Base-by-base conservation (phyloP, 2,113 vertebrate species). In the Amphilophus citrinellus region DNA sequence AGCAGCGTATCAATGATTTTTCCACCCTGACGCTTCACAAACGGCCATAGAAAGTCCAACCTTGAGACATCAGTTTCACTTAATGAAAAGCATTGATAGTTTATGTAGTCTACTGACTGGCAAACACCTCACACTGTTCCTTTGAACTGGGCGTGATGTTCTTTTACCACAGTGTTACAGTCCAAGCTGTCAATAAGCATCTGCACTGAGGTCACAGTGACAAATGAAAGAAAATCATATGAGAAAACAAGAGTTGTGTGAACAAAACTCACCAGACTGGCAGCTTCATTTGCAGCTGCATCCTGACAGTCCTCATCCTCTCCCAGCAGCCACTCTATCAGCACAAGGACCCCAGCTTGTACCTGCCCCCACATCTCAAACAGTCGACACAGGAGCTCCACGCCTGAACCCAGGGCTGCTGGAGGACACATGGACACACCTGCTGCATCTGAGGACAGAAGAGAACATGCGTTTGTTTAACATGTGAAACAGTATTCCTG, bases 241-340 rank as follows among this genome's bases (percentile, higher is more conserved):
- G 4, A 15, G 44, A 20, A 53, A 53, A 53, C 20, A 47, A 27
- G 3, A 30, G 37, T 18, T 20, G 18, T 4, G 15, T 10, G 9
- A 50, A 10, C 37, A 7, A 15, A 63, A 30, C 89, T 93, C 82
- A 96, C 96, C 94, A 94, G 87, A 61, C 84, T 42, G 32, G 89
- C 63, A 8, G 68, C 83, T 17, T 93, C 87, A 1, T 95, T 93
- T 0, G 32, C 10, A 15, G 47, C 86, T 9, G 39, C 57, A 9
- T 88, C 73, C 0, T 22, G 58, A 1, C 87, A n/a, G 7, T 7
- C 59, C 9, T 95, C 86, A 0, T 92, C 83, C 0, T 97, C 96
- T 88, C 96, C 97, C 92, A 99, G 88, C 86, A 99, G 95, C 98
- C 98, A 98, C 47, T 95, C 95, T 11, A 96, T 92, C 77, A 99